Conservation (phyloP, 1,140 invertebrate species). For the Meloidogyne hapla region DNA sequence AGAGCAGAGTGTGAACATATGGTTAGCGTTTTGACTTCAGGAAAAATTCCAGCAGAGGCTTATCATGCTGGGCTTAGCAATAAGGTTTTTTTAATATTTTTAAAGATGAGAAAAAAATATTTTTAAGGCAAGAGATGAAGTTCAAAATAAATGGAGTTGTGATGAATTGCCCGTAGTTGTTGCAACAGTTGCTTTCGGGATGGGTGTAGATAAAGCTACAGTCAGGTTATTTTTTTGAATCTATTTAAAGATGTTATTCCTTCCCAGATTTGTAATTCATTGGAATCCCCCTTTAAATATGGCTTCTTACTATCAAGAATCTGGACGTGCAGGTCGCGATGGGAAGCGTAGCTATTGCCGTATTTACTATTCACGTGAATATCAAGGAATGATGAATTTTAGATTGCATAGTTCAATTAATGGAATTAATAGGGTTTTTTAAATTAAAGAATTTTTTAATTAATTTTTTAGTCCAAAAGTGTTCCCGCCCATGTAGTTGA, state of each 20-base stretch:
- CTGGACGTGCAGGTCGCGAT: constrained; percentile 71
- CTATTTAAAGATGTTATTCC: constrained; percentile 52
- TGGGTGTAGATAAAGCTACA: constrained; percentile 75
- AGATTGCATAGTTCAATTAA: constrained; percentile 28
- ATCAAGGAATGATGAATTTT: constrained; percentile 49
- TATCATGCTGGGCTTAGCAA: constrained; percentile 89
- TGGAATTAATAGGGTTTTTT: constrained; percentile 7
- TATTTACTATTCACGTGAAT: constrained; percentile 43
- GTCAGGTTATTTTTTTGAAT: constrained; percentile 68
- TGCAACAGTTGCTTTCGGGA: constrained; percentile 72
- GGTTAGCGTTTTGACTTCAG: not conserved
- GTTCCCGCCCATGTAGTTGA: constrained; percentile 35
- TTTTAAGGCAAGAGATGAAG: constrained; percentile 44
- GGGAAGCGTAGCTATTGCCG: constrained; percentile 40
- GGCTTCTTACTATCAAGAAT: constrained; percentile 97
- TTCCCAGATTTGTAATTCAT: constrained; percentile 36
- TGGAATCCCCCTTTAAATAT: constrained; percentile 64
- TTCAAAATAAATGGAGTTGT: constrained; percentile 56
- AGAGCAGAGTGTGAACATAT: constrained; percentile 34
- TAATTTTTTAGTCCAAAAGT: constrained; percentile 38
- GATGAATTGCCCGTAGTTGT: constrained; percentile 70
- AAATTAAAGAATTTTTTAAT: not conserved
- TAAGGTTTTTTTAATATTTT: constrained; percentile 52
- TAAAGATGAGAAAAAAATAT: constrained; percentile 6
- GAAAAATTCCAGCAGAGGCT: constrained; percentile 67